These are phyloP conservation scores for Sebastes wilsoni DNA, from an alignment of 2,797 vertebrate genomes.

Conservation along the genomic window DNA sequence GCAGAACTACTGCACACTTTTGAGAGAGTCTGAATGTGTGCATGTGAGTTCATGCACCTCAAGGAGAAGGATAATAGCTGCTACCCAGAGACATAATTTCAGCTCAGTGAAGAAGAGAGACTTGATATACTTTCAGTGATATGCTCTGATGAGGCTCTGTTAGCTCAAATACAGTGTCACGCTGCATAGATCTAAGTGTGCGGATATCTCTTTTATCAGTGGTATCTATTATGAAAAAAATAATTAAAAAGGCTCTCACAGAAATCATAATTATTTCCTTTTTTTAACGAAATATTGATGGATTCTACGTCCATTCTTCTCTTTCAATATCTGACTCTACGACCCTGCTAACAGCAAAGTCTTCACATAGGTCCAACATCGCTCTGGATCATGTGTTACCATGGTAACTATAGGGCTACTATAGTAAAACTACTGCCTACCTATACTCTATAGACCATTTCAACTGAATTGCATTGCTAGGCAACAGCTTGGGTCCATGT, in stretches of 20 bases:
- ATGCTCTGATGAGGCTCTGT: neutral
- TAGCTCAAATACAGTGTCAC: neutral
- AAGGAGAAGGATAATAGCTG: constrained; percentile 2
- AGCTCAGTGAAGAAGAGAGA: neutral
- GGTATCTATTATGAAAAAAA: neutral
- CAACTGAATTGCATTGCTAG: neutral
- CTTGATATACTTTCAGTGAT: neutral
- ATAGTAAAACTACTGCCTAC: neutral
- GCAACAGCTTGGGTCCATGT: neutral
- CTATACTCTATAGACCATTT: neutral
- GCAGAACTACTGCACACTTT: neutral
- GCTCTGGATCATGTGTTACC: constrained; percentile 16
- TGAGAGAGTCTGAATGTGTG: constrained; percentile 9
- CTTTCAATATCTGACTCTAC: neutral
- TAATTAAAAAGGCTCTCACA: neutral
- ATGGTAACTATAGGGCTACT: constrained; percentile 31
- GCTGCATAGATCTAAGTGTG: neutral
- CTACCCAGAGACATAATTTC: neutral
- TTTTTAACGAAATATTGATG: neutral
- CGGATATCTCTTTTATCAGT: neutral
- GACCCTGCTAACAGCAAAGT: neutral
- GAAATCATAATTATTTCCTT: neutral
- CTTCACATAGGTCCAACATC: neutral
- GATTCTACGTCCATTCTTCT: neutral
- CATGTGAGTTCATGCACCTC: neutral